A percentile compares a stretch with the other conserved stretches of the same genome.
phyloP scores from a whole-genome alignment of 2,888 invertebrate genomes.

The Trypoxylon attenuatum region DNA sequence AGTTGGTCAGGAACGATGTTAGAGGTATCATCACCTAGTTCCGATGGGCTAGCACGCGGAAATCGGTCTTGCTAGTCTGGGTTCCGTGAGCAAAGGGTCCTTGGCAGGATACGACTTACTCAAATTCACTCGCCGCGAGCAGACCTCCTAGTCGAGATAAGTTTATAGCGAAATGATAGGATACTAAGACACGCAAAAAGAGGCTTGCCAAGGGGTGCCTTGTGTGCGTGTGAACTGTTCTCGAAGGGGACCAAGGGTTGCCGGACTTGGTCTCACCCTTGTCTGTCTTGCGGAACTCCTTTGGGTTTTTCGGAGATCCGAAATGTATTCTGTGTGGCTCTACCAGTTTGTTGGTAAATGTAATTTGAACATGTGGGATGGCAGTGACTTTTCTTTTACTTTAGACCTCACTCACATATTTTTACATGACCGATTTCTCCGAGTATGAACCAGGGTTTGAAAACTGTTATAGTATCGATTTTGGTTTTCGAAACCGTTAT shows the following conservation, averaged over 20 bases:
- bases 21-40: conserved; percentile 47
- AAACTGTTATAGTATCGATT: too few species aligned
- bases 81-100: conserved; percentile 18
- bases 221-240: too few species aligned
- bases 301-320: conserved; percentile 25
- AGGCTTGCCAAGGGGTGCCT: too few species aligned
- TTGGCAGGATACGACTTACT: conserved; percentile 52
- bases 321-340: conserved; percentile 37
- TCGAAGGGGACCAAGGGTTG: background rate
- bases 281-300: conserved; percentile 30
- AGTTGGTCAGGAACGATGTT: conserved; percentile 40
- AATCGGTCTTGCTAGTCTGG: conserved; percentile 7
- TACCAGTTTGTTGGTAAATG: conserved; percentile 22
- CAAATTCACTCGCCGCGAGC: conserved; percentile 57
- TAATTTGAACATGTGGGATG: conserved; percentile 24
- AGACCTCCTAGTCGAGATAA: conserved; percentile 64
- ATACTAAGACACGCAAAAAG: conserved; percentile 24
- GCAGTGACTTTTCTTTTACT: too few species aligned
- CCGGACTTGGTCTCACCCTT: conserved; percentile 22
- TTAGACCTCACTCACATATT: too few species aligned
- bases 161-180: conserved; percentile 54
- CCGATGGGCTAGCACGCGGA: background rate
- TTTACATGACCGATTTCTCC: too few species aligned
- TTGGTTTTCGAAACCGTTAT: too few species aligned
- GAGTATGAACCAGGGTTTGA: too few species aligned